Evolutionary conservation across 2,797 vertebrate species (phyloP).

Genomic region (Arremon brunneinucha): DNA sequence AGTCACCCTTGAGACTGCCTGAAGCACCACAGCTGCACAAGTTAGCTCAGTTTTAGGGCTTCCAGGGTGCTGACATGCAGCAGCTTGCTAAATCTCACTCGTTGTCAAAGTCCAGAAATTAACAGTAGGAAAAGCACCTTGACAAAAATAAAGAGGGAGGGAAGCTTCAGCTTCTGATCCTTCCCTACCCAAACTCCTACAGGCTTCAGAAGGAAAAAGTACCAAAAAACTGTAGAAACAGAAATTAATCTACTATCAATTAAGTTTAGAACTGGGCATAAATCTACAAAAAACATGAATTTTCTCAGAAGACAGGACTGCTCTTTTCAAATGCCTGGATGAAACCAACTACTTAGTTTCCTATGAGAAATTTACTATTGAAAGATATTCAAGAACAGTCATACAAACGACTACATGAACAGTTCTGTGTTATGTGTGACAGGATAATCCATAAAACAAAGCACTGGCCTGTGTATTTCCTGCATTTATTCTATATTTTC

Average conservation of each 20-base stretch:
- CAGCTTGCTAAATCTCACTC: not conserved
- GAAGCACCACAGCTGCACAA: not conserved
- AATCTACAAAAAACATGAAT: not conserved
- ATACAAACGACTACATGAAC: not conserved
- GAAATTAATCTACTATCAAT: not conserved
- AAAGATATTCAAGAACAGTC: not conserved
- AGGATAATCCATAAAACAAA: conserved; percentile 10
- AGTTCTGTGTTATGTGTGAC: not conserved
- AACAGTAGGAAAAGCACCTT: not conserved
- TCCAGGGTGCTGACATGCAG: not conserved
- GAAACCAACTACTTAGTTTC: not conserved
- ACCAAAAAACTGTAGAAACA: not conserved
- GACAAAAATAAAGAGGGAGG: not conserved
- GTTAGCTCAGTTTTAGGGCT: not conserved
- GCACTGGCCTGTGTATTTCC: not conserved
- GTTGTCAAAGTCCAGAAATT: not conserved
- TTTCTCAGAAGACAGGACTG: not conserved
- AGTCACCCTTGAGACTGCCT: not conserved
- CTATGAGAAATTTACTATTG: not conserved
- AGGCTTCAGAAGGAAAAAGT: not conserved
- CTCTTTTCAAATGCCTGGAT: not conserved
- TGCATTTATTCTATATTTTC: conserved; percentile 24
- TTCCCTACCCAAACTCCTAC: not conserved
- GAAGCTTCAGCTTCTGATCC: not conserved
- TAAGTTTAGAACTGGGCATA: not conserved